Percentiles rank a stretch among this genome's conserved stretches.
Evolutionary conservation across 2,888 invertebrate genomes (phyloP).

Genomic region (Sminthurinus aureus): DNA sequence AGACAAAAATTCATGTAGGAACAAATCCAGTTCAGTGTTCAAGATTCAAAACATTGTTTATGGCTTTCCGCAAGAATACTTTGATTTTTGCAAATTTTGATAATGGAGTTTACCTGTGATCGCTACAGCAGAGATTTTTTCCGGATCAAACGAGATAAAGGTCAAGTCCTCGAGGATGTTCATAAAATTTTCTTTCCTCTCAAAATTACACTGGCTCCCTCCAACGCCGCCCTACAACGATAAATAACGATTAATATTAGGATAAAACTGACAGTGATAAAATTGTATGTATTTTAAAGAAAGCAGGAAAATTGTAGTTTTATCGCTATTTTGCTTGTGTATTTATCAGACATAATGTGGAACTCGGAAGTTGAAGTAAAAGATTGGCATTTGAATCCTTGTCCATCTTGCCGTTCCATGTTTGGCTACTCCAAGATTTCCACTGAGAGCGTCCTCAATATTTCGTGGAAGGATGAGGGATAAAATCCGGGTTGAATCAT

Average conservation of each 20-base stretch:
- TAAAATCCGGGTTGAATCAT: constrained; percentile 17
- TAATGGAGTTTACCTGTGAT: constrained; percentile 28
- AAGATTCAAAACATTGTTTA: neutral
- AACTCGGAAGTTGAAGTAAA: constrained; percentile 25
- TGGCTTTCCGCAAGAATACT: neutral
- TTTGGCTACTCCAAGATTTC: constrained; percentile 28
- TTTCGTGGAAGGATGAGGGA: constrained; percentile 31
- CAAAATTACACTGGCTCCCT: constrained; percentile 5
- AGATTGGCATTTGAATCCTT: constrained; percentile 22
- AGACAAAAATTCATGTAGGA: neutral
- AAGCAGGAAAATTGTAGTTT: too few species aligned
- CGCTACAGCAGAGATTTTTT: constrained; percentile 27
- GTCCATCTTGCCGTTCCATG: constrained; percentile 20
- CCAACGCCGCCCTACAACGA: constrained; percentile 24
- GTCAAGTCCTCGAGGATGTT: constrained; percentile 32
- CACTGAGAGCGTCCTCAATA: constrained; percentile 28
- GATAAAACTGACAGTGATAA: neutral
- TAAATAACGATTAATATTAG: neutral
- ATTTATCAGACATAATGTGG: constrained; percentile 27
- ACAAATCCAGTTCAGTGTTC: neutral
- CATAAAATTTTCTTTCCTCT: constrained; percentile 22
- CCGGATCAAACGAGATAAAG: neutral
- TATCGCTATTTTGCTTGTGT: neutral
- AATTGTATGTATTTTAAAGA: neutral
- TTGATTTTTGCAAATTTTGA: neutral